Evolutionary conservation across 2,888 invertebrate genomes (phyloP), one percentile per base, ranked within the genome.

Genomic region (Morpho achilles): DNA sequence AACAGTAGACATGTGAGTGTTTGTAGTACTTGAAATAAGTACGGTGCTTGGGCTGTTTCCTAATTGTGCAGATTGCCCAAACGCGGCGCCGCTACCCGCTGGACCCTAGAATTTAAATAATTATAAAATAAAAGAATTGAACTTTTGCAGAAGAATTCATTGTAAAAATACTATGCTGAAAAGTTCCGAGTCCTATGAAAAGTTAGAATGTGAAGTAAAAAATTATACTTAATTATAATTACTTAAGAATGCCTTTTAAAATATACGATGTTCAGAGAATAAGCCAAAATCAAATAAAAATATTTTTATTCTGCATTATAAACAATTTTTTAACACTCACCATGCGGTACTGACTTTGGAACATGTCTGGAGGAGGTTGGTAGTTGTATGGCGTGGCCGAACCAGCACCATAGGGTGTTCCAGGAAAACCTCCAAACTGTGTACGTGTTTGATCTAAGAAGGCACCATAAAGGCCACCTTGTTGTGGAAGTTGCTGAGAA

Each of bases 1-100:
- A 54, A 96, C 96, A 61, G 95, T 95, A 44, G 97, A 96, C 96
- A 97, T 97, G 69, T 97, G 91, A 43, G 96, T 96, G 82, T 96
- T 97, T 60, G 96, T 95, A 58, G 96, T 95, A 64, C 96, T 95
- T 45, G 96, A 96, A 68, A 97, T 97, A 71, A 97, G 93, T 69
- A 97, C 96, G 16, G 97, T 96, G 75, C 95, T 96, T 53, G 96
- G 96, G 81, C 95, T 97, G 77, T 93, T 96, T 65, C 93, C 92
- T 67, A 96, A 91, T 75, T 95, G 95, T 72, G 96, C 96, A 53
- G 95, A 95, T 77, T 96, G 96, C 16, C 95, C 95, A 75, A 95
- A 96, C 9, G 95, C 94, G 39, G 94, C 93, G 48, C 93, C 94
- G 59, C 93, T 91, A 22, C 91, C 92, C 6, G 92, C 91, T 23